These are phyloP conservation scores for Brachionus angularis DNA, from an alignment of 1,140 invertebrate species.

Conservation along the genomic window DNA sequence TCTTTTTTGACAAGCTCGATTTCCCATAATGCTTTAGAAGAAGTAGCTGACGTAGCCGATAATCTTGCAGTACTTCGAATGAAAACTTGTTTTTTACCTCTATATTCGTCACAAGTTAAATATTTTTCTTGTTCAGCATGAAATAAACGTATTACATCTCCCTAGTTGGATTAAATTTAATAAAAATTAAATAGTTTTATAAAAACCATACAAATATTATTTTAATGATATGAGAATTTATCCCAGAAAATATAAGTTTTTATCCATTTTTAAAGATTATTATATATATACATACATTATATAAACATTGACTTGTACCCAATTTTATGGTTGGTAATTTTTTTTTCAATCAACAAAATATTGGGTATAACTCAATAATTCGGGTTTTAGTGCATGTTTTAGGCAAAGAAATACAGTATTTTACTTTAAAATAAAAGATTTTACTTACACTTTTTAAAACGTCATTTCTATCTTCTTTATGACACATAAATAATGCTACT, in stretches of 20 bases:
- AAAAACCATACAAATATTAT: no score
- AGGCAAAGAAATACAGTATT: no score
- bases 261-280: no score
- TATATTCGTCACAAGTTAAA: slow-evolving; percentile 95
- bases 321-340: no score
- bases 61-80: slow-evolving; percentile 70
- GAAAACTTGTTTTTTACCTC: slow-evolving; percentile 66
- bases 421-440: background rate
- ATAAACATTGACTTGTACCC: no score
- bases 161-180: background rate
- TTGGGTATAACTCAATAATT: no score
- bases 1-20: slow-evolving; percentile 83
- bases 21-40: slow-evolving; percentile 98
- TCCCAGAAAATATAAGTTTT: no score
- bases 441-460: slow-evolving; percentile 57
- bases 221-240: no score
- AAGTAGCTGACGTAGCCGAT: slow-evolving; percentile 92
- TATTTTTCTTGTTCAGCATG: slow-evolving; percentile 99
- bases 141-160: slow-evolving; percentile 97
- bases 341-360: no score
- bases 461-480: slow-evolving; percentile 22
- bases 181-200: no score
- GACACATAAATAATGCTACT: slow-evolving; percentile 29
- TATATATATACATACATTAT: no score
- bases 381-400: no score